Evolutionary conservation across 2,113 vertebrate genomes (phyloP).

Genomic region (Cavia porcellus): DNA sequence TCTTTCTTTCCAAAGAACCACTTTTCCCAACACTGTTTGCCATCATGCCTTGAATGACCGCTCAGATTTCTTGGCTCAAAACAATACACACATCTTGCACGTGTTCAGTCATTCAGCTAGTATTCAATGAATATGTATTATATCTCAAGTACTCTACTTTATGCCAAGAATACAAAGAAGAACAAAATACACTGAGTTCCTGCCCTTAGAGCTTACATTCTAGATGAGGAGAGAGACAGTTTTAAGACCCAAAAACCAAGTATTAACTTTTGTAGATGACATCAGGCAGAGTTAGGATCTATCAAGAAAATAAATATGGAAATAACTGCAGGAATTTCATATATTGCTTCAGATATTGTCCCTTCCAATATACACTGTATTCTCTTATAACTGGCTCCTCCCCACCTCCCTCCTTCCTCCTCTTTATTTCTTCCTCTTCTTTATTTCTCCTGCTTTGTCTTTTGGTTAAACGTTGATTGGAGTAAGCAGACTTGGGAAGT

Average conservation of each 20-base stretch:
- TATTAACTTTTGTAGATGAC: background rate
- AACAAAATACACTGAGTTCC: slow-evolving; percentile 34
- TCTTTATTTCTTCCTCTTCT: slow-evolving; percentile 54
- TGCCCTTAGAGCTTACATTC: slow-evolving; percentile 75
- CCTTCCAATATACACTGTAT: background rate
- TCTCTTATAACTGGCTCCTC: slow-evolving; percentile 1
- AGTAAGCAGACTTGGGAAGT: slow-evolving; percentile 60
- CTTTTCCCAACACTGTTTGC: slow-evolving; percentile 30
- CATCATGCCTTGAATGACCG: background rate
- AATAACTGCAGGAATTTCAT: background rate
- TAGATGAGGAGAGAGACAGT: slow-evolving; percentile 56
- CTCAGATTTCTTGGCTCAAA: slow-evolving; percentile 33
- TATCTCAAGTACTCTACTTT: slow-evolving; percentile 31
- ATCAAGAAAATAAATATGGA: slow-evolving; percentile 54
- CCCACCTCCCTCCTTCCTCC: slow-evolving; percentile 14
- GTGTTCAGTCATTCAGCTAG: background rate
- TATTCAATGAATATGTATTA: slow-evolving; percentile 8
- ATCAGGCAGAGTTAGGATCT: background rate
- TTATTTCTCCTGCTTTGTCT: slow-evolving; percentile 50
- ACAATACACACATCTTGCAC: background rate
- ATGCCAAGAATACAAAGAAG: slow-evolving; percentile 38
- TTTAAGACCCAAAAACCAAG: background rate
- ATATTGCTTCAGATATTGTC: background rate
- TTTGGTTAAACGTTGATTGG: slow-evolving; percentile 70
- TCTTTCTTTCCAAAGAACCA: background rate